Conservation (phyloP, 1,140 invertebrate species). For the Drosophila parabipectinata region DNA sequence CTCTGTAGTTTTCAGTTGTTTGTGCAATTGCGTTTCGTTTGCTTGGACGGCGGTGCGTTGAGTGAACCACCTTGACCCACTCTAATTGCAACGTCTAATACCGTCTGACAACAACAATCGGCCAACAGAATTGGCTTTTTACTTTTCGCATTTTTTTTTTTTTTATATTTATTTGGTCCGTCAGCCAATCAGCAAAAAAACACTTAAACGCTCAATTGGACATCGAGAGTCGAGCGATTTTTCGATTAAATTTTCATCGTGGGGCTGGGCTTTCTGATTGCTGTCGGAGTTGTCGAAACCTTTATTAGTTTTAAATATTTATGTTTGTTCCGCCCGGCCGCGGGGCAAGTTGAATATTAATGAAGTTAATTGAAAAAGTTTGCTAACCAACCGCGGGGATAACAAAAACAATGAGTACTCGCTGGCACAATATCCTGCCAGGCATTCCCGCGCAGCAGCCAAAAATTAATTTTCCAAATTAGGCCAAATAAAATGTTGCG, state of each 20-base stretch:
- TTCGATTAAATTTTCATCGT: slow-evolving; percentile 32
- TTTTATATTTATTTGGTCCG: background rate
- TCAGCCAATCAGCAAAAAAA: slow-evolving; percentile 18
- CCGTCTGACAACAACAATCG: slow-evolving; percentile 8
- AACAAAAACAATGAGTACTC: slow-evolving; percentile 4
- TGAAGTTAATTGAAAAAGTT: slow-evolving; percentile 75
- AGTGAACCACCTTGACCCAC: slow-evolving; percentile 81
- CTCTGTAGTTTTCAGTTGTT: slow-evolving; percentile 23
- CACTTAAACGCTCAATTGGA: slow-evolving; percentile 41
- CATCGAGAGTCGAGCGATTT: slow-evolving; percentile 30
- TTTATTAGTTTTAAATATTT: slow-evolving; percentile 75
- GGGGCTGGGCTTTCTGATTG: background rate
- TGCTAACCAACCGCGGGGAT: slow-evolving; percentile 4
- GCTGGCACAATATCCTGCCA: slow-evolving; percentile 36
- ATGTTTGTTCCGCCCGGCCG: slow-evolving; percentile 58
- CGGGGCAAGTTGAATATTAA: slow-evolving; percentile 71
- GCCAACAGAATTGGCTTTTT: slow-evolving; percentile 2
- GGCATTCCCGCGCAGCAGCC: slow-evolving; percentile 3
- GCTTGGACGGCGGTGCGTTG: slow-evolving; percentile 45
- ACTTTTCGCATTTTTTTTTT: slow-evolving; percentile 1
- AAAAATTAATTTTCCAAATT: slow-evolving; percentile 72
- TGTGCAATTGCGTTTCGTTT: slow-evolving; percentile 51
- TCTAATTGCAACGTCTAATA: slow-evolving; percentile 68
- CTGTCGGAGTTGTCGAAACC: slow-evolving; percentile 11
- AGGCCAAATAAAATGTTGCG: slow-evolving; percentile 59